Evolutionary conservation across 2,888 invertebrate genomes (phyloP).

Genomic region (Gandaritis pyraliata): DNA sequence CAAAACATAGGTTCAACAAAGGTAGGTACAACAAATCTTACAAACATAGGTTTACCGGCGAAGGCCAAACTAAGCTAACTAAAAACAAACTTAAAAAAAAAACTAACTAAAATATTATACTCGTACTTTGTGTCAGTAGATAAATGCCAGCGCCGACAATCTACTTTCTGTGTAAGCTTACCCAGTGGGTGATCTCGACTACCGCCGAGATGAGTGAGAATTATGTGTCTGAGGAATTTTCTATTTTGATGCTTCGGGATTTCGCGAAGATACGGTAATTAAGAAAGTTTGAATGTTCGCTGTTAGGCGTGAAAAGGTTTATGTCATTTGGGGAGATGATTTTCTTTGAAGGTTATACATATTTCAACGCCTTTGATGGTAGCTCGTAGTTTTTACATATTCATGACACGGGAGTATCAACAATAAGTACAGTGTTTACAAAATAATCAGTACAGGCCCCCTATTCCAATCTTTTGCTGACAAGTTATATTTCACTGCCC

Average conservation of each 20-base stretch:
- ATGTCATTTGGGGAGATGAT: constrained; percentile 19
- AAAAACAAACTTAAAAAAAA: too few relatives aligned
- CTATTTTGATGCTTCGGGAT: constrained; percentile 37
- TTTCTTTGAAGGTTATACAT: constrained; percentile 12
- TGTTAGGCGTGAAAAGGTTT: constrained; percentile 25
- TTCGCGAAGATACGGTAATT: constrained; percentile 35
- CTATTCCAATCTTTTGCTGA: too few relatives aligned
- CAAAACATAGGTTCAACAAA: too few relatives aligned
- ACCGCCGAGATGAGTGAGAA: constrained; percentile 65
- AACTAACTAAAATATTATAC: too few relatives aligned
- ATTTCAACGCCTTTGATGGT: background rate
- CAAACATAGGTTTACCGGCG: too few relatives aligned
- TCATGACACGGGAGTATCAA: too few relatives aligned
- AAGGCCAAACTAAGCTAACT: too few relatives aligned
- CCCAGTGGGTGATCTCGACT: constrained; percentile 56
- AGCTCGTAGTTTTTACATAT: background rate
- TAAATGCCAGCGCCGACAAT: background rate
- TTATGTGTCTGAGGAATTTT: constrained; percentile 54
- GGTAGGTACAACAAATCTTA: too few relatives aligned
- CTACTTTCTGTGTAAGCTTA: constrained; percentile 7
- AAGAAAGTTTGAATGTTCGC: constrained; percentile 31
- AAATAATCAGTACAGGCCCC: too few relatives aligned
- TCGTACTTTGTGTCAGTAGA: too few relatives aligned
- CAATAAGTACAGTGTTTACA: too few relatives aligned
- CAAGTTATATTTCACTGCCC: too few relatives aligned